Evolutionary conservation across 2,113 vertebrate species (phyloP), one percentile per base, ranked within the genome.

Genomic region (Atractosteus spatula): DNA sequence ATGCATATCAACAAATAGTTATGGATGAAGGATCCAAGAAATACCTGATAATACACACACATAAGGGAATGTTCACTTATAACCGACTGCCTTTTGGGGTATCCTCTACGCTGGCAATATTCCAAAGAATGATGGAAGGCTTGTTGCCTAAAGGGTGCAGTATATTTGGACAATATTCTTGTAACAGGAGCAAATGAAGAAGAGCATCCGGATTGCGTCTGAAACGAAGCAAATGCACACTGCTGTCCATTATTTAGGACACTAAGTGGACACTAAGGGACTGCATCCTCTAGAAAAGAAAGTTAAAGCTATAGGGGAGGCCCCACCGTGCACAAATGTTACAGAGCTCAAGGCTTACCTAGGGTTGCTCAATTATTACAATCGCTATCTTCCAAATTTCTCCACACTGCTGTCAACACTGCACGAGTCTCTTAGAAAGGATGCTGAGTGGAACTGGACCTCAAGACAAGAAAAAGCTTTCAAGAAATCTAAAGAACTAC

Each of bases 151-250:
- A 59, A 79, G 13, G 55, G 75, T 0, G 61, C 68, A 0, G 17
- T 80, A 0, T 82, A 82, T 4, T 8, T 82, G 2, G 74, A 78
- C 43, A 41, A 82, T n/a, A 78, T 76, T 13, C 17, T 79, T 3
- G 17, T 75, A 7, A 72, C 70, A 61, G 70, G 74, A n/a, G 4
- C 2, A 1, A 55, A 43, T 70, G 70, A 75, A 2, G 7, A 47
- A 3, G 55, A 71, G 2, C 72, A 77, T 7, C 16, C 4, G 73
- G 76, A 5, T 43, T 78, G 2, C 14, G 3, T 0, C 16, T 72
- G 4, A 66, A 69, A 29, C 42, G 45, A 55, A 64, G 51, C 42
- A 78, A 67, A 16, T 74, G 62, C 42, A 17, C 62, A 0, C 68
- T 76, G 51, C 29, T 76, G 65, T 74, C 3, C 7, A 41, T 3